Evolutionary conservation across 1,140 invertebrate species (phyloP), one percentile per base, ranked within the genome.

Genomic region (Latrodectus geometricus): DNA sequence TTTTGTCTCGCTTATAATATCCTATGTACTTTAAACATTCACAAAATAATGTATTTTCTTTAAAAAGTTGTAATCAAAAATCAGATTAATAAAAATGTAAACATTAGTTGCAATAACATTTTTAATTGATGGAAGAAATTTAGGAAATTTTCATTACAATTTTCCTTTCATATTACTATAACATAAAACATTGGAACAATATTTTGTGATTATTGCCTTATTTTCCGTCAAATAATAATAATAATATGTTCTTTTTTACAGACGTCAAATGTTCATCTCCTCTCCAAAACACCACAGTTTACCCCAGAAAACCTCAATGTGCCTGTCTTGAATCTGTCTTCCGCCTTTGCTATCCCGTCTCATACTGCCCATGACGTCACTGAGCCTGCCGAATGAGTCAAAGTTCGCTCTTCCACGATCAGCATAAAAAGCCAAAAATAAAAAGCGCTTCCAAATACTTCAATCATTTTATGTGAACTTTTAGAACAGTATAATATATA

Each of bases 371-470:
- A 70, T 54, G 68, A 78, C 50, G 70, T 50, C 50, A 52, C 77
- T 65, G 66, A 69, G 9, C 50, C 56, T 50, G 68, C 50, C 61
- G 75, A 76, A 84, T 76, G 21, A 83, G 49, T 70, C 54, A 81
- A 35, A 84, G 35, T n/a, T 49, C 82, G 82, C 82, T 84, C 65
- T 75, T 76, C 72, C 61, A 84, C 82, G 35, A 35, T 35, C 35
- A 35, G 35, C 35, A 35, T 35, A 35, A 50, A 56, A 72, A 86
- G 14, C 49, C 11, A 78, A 23, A 61, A 11, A 61, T 3, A 17
- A 11, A 61, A 14, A 11, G 54, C 54, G 74, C 83, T 77, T 76
- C 50, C 83, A 78, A 86, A 86, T 86, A 86, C 83, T 86, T 86
- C 83, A 54, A 15, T 35, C 35, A 3, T 17, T 78, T 68, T 56